phyloP scores from a whole-genome alignment of 2,888 invertebrate species.

The Digitonthophagus gazella region DNA sequence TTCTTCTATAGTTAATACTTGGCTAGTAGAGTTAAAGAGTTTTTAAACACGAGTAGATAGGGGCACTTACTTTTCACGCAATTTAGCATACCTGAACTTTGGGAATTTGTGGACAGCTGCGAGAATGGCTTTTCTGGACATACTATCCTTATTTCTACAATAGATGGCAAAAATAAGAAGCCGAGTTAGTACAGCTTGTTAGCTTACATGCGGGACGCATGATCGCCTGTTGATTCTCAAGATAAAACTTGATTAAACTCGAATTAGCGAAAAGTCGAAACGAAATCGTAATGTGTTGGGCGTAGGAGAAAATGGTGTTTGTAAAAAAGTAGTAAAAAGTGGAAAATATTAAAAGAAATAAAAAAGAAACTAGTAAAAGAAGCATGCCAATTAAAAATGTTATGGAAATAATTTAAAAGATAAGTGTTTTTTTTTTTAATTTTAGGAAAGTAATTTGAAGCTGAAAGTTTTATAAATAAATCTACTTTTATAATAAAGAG shows the following conservation, averaged over 20 bases:
- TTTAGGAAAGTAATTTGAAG: neutral
- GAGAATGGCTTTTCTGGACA: constrained; percentile 75
- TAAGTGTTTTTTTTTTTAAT: no score
- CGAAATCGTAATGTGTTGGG: no score
- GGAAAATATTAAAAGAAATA: neutral
- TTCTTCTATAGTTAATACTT: no score
- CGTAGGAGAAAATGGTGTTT: no score
- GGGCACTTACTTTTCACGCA: neutral
- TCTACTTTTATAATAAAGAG: neutral
- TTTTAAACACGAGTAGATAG: no score
- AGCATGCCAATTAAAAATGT: no score
- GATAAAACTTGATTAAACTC: no score
- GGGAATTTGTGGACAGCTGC: constrained; percentile 71
- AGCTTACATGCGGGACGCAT: constrained; percentile 28
- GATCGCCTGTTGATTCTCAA: constrained; percentile 14
- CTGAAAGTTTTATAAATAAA: neutral
- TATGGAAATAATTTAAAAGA: neutral
- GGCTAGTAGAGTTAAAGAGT: no score
- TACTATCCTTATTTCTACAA: constrained; percentile 73
- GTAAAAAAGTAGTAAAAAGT: no score
- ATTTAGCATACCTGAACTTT: constrained; percentile 64
- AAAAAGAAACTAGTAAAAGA: neutral
- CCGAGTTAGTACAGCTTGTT: constrained; percentile 48
- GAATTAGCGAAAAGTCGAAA: no score
- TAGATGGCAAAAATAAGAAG: constrained; percentile 45